Evolutionary conservation across 2,113 vertebrate genomes (phyloP).

Genomic region (Meleagris gallopavo): DNA sequence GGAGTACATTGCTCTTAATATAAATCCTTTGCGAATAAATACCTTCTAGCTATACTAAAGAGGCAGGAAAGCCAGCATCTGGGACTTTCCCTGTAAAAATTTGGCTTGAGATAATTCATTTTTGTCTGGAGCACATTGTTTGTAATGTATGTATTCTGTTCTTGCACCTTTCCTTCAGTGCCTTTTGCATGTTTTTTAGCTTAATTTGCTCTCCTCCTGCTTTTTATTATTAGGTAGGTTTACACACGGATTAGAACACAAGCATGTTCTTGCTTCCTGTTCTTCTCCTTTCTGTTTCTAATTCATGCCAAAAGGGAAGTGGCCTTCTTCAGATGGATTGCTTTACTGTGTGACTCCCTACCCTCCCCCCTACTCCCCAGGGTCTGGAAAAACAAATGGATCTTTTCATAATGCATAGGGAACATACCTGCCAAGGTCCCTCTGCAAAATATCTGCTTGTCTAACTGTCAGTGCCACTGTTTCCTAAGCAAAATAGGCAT

Average conservation of each 20-base stretch:
- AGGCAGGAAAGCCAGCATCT: neutral
- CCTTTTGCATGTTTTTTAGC: neutral
- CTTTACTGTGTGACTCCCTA: neutral
- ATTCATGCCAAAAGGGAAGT: neutral
- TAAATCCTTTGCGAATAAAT: neutral
- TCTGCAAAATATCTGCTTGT: conserved; percentile 15
- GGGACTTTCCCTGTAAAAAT: neutral
- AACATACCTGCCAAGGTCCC: neutral
- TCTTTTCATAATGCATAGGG: neutral
- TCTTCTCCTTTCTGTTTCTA: conserved; percentile 9
- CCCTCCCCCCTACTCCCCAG: rapidly evolving
- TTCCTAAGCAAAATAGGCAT: conserved; percentile 52
- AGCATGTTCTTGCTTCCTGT: neutral
- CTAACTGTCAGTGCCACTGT: conserved; percentile 37
- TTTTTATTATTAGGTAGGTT: neutral
- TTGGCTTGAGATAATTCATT: neutral
- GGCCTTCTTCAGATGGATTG: neutral
- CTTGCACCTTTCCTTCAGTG: neutral
- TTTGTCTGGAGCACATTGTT: neutral
- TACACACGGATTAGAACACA: neutral
- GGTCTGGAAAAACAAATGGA: neutral
- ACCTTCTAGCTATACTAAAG: neutral
- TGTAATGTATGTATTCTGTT: neutral
- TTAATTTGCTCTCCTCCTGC: neutral
- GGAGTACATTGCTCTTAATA: neutral